Evolutionary conservation across 2,888 invertebrate species (phyloP).

Genomic region (Caenorhabditis imperialis): DNA sequence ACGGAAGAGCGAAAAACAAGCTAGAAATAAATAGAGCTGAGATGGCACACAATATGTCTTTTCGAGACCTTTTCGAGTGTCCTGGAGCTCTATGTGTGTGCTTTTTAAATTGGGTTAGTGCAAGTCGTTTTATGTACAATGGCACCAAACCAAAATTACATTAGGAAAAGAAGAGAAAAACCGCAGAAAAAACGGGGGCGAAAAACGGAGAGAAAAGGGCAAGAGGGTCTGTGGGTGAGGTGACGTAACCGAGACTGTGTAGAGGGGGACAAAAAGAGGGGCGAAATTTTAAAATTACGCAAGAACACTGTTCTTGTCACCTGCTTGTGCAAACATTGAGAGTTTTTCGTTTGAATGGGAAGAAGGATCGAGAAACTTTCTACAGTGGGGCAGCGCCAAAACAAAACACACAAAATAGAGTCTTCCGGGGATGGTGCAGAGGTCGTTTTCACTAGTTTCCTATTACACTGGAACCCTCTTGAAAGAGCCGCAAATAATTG

Average conservation of each 20-base stretch:
- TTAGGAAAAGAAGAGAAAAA: constrained; percentile 36
- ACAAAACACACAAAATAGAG: no score
- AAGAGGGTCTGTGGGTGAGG: constrained; percentile 16
- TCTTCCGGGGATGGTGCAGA: not conserved
- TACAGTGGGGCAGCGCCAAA: no score
- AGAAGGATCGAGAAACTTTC: no score
- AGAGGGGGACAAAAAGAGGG: constrained; percentile 10
- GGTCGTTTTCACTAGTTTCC: constrained; percentile 4
- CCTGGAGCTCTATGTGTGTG: constrained; percentile 20
- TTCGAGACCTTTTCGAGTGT: constrained; percentile 33
- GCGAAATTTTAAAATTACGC: constrained; percentile 5
- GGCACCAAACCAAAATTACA: constrained; percentile 51
- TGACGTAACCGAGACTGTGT: not conserved
- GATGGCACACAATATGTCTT: constrained; percentile 27
- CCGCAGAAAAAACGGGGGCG: constrained; percentile 18
- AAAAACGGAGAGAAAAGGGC: constrained; percentile 29
- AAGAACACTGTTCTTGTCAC: not conserved
- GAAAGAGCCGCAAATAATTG: constrained; percentile 41
- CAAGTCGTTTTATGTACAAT: constrained; percentile 51
- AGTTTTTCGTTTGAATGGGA: no score
- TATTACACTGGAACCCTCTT: constrained; percentile 16
- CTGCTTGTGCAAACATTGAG: no score
- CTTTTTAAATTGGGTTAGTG: constrained; percentile 55
- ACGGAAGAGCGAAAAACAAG: constrained; percentile 39
- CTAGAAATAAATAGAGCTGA: constrained; percentile 24